Evolutionary conservation across 2,113 vertebrate genomes (phyloP).

Genomic region (Gambusia holbrooki): DNA sequence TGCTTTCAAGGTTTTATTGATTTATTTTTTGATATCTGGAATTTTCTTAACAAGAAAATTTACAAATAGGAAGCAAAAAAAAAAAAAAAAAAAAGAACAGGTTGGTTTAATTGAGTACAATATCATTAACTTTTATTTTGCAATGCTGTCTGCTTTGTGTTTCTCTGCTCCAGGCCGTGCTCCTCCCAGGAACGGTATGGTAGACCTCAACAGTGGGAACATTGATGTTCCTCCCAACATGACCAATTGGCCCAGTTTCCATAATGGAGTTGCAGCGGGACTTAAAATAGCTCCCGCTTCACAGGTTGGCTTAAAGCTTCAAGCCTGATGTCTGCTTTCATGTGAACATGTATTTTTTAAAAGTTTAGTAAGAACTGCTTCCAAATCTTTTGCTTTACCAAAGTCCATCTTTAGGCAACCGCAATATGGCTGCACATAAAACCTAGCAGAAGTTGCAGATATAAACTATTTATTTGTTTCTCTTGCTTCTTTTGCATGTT

Average conservation of each 20-base stretch:
- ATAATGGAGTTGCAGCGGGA: slow-evolving; percentile 94
- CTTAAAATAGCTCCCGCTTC: slow-evolving; percentile 96
- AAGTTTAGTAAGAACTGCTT: too few species aligned
- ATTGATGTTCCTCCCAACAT: slow-evolving; percentile 97
- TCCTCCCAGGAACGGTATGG: slow-evolving; percentile 91
- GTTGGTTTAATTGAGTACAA: not conserved
- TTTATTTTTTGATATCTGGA: not conserved
- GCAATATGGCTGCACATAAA: too few species aligned
- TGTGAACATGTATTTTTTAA: too few species aligned
- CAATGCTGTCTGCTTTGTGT: not conserved
- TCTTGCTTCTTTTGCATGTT: too few species aligned
- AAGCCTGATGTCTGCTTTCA: too few species aligned
- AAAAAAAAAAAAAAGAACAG: not conserved
- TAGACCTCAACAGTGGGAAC: slow-evolving; percentile 96
- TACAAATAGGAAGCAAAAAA: not conserved
- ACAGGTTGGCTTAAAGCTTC: slow-evolving; percentile 70
- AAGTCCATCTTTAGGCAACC: too few species aligned
- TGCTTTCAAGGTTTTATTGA: not conserved
- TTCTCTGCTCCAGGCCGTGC: slow-evolving; percentile 84
- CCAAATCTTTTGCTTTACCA: too few species aligned
- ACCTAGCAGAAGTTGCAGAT: too few species aligned
- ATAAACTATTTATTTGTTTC: too few species aligned
- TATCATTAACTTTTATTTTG: not conserved
- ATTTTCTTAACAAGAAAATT: not conserved
- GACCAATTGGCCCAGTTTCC: slow-evolving; percentile 98